Base-by-base conservation (phyloP, 2,113 vertebrate species). In the Lasiurus borealis region DNA sequence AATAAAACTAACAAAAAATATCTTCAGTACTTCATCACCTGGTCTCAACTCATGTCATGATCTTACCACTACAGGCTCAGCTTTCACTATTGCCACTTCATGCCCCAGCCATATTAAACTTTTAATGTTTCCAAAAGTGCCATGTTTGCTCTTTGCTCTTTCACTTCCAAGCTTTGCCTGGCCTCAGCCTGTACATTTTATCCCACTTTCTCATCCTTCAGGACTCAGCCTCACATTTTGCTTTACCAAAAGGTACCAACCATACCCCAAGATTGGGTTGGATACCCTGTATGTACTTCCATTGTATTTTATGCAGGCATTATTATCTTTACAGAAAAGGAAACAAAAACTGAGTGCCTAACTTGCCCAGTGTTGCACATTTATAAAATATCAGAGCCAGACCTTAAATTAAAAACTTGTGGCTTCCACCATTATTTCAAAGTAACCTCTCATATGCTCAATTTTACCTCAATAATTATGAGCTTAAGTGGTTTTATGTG, bases 141-240 rank as follows among this genome's bases (percentile, higher is more conserved):
- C 12, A 2, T 52, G 13, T 73, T 77, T 90, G 50, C 69, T 93
- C 34, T 73, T 77, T 90, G 59, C 69, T 93, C 34, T 71, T 91
- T 84, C 12, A 57, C 34, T n/a, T 40, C 29, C 23, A 77, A 57
- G 36, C 6, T 36, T 40, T 16, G 7, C 34, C 29, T 72, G 57
- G 5, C 62, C 29, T 64, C 52, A 78, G 14, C 16, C 84, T 66
- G 36, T 31, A 72, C 8, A 18, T 78, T 90, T 83, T 92, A 52
- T 14, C 48, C n/a, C n/a, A 69, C 14, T 2, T n/a, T 77, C 31
- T 88, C 31, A 69, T 57, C 6, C 21, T 40, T 87, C 19, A 69
- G 29, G 27, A 52, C 27, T 59, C 27, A 59, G 59, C n/a, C 15
- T 94, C 31, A 68, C 23, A 34, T 50, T 88, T 69, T 40, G 46